phyloP scores from a whole-genome alignment of 2,888 invertebrate genomes.

The Gryllus longicercus region DNA sequence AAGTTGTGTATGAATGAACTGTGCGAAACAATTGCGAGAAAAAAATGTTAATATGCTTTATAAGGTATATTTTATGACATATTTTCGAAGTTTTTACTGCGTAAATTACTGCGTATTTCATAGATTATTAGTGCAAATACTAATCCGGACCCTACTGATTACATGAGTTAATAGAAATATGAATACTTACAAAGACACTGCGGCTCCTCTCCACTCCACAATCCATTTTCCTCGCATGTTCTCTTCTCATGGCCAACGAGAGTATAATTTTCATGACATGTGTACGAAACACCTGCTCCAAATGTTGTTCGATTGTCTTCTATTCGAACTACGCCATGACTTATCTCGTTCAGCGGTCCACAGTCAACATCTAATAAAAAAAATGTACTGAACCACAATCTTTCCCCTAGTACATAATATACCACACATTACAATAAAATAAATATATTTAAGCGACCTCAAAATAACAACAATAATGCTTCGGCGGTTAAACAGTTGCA shows the following conservation, averaged over 20 bases:
- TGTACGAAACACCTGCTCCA: constrained; percentile 71
- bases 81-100: too few species aligned
- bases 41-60: background rate
- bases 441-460: background rate
- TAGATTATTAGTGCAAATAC: too few species aligned
- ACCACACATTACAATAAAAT: background rate
- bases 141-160: too few species aligned
- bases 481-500: background rate
- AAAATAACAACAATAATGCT: background rate
- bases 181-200: constrained; percentile 64
- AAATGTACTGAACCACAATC: background rate
- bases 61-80: too few species aligned
- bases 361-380: constrained; percentile 73
- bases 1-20: too few species aligned
- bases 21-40: background rate
- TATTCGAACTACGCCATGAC: constrained; percentile 68
- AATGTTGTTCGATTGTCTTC: constrained; percentile 71
- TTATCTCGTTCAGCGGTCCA: constrained; percentile 61
- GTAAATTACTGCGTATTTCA: too few species aligned
- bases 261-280: constrained; percentile 81
- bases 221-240: constrained; percentile 67
- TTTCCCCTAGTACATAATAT: background rate
- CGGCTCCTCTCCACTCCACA: constrained; percentile 75
- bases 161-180: constrained; percentile 27
- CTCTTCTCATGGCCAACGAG: constrained; percentile 70